phyloP scores from a whole-genome alignment of 2,888 invertebrate genomes.

The Catocala nupta region DNA sequence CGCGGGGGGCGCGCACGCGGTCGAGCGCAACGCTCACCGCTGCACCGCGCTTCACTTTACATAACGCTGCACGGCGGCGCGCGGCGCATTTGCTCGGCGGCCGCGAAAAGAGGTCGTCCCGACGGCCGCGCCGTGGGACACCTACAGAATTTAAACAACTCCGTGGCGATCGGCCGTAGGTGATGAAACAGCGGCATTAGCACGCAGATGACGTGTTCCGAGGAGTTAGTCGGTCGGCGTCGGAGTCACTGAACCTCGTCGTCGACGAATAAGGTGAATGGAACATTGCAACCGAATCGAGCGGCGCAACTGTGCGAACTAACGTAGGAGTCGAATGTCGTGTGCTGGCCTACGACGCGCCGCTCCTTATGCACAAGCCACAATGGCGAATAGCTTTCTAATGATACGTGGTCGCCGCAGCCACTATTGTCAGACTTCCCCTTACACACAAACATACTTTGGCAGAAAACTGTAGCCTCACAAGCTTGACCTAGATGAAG shows the following conservation, averaged over 20 bases:
- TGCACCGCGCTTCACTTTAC: constrained; percentile 82
- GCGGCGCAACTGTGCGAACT: constrained; percentile 62
- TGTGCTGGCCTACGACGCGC: constrained; percentile 57
- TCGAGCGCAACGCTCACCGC: constrained; percentile 81
- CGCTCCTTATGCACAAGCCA: constrained; percentile 68
- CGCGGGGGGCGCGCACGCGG: constrained; percentile 77
- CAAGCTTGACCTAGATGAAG: constrained; percentile 40
- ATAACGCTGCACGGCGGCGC: constrained; percentile 76
- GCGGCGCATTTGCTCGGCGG: constrained; percentile 61
- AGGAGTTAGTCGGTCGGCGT: constrained; percentile 77
- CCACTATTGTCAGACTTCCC: constrained; percentile 42
- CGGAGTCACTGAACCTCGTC: constrained; percentile 84
- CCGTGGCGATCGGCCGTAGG: constrained; percentile 65
- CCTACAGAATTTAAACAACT: constrained; percentile 80
- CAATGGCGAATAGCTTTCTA: constrained; percentile 79
- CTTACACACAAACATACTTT: constrained; percentile 45
- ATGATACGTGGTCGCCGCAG: constrained; percentile 68
- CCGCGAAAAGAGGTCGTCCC: constrained; percentile 80
- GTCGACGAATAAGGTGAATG: constrained; percentile 84
- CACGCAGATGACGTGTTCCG: constrained; percentile 80
- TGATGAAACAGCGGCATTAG: constrained; percentile 80
- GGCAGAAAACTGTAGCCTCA: constrained; percentile 40
- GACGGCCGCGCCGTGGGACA: constrained; percentile 69
- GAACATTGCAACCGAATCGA: constrained; percentile 82
- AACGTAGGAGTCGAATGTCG: constrained; percentile 63